phyloP scores from a whole-genome alignment of 1,140 invertebrate genomes.

The Drosophila malerkotliana region DNA sequence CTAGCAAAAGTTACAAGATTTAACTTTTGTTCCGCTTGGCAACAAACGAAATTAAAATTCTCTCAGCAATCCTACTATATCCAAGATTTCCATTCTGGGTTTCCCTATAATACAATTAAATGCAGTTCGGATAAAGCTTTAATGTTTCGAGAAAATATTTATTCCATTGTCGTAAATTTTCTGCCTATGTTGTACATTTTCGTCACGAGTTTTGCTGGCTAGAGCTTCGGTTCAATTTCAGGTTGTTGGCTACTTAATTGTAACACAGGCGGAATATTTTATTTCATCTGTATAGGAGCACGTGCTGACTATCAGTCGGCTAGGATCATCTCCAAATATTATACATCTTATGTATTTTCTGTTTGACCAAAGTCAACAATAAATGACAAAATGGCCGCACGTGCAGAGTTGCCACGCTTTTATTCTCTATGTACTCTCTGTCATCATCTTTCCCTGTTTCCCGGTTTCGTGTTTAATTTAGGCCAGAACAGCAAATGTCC shows the following conservation, averaged over 20 bases:
- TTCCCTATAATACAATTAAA: slow-evolving; percentile 15
- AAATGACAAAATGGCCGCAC: slow-evolving; percentile 44
- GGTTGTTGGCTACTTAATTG: slow-evolving; percentile 26
- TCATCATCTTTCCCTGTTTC: not conserved
- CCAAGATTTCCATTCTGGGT: slow-evolving; percentile 5
- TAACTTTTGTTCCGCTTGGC: slow-evolving; percentile 48
- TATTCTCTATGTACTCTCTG: not conserved
- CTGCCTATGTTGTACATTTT: slow-evolving; percentile 9
- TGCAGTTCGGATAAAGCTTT: slow-evolving; percentile 3
- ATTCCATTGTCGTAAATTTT: too few species aligned
- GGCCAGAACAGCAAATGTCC: slow-evolving; percentile 43
- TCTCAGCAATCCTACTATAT: slow-evolving; percentile 9
- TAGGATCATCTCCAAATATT: slow-evolving; percentile 44
- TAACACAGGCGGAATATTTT: slow-evolving; percentile 24
- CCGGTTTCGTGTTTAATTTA: slow-evolving; percentile 33
- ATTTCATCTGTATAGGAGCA: slow-evolving; percentile 23
- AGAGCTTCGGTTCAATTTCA: not conserved
- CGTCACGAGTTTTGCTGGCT: slow-evolving; percentile 7
- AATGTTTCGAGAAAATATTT: not conserved
- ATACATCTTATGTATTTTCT: slow-evolving; percentile 38
- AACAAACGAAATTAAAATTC: slow-evolving; percentile 40
- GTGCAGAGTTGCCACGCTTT: slow-evolving; percentile 9
- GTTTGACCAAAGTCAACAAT: slow-evolving; percentile 51
- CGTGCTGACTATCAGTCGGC: slow-evolving; percentile 27
- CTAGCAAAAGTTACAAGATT: slow-evolving; percentile 58